Percentiles rank a stretch among this genome's conserved stretches.
phyloP scores from a whole-genome alignment of 2,888 invertebrate genomes.

The Nysson spinosus region DNA sequence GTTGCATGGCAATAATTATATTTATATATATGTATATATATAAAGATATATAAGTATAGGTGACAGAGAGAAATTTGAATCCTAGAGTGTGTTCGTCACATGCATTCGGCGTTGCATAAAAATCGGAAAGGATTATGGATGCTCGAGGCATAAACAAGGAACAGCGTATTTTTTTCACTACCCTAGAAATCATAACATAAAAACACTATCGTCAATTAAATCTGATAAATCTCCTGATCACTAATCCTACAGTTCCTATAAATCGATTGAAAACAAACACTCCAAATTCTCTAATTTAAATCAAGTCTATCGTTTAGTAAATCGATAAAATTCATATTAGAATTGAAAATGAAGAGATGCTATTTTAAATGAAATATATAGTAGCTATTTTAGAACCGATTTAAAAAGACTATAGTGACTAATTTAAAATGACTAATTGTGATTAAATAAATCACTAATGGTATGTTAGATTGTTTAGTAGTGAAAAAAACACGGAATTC shows the following conservation, averaged over 20 bases:
- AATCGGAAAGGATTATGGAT: slow-evolving; percentile 49
- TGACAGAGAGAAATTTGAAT: slow-evolving; percentile 71
- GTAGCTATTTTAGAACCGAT: too few relatives aligned
- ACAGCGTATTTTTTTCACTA: slow-evolving; percentile 24
- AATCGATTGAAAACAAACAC: too few relatives aligned
- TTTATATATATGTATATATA: slow-evolving; percentile 41
- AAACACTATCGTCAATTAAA: neutral
- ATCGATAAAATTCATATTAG: too few relatives aligned
- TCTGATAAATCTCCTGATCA: too few relatives aligned
- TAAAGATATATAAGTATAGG: slow-evolving; percentile 62
- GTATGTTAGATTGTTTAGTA: neutral
- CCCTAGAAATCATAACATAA: slow-evolving; percentile 1
- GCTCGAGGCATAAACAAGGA: slow-evolving; percentile 38
- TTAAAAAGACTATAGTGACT: too few relatives aligned
- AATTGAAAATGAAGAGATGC: too few relatives aligned
- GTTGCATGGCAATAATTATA: slow-evolving; percentile 46
- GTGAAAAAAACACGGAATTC: slow-evolving; percentile 49
- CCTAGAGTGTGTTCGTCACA: slow-evolving; percentile 75
- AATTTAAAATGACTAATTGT: too few relatives aligned
- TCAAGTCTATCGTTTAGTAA: too few relatives aligned
- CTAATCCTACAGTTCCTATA: too few relatives aligned
- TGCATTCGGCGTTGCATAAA: slow-evolving; percentile 68
- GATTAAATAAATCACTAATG: too few relatives aligned
- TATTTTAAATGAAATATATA: too few relatives aligned
- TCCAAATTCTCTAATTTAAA: neutral